Evolutionary conservation across 1,140 invertebrate species (phyloP), one percentile per base, ranked within the genome.

Genomic region (Bombus huntii): DNA sequence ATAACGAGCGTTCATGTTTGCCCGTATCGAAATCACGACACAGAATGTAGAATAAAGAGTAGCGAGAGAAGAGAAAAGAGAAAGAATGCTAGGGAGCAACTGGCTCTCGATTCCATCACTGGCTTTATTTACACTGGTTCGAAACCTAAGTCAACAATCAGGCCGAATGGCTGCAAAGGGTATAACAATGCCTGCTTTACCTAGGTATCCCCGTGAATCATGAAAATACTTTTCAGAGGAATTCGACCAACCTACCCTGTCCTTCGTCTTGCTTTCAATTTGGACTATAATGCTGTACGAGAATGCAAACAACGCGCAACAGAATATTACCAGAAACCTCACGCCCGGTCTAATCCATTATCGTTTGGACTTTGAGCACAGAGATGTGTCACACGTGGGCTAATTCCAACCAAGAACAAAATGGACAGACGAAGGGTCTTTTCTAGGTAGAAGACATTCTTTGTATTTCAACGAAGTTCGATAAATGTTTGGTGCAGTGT

Each of bases 141-240:
- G 44, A 42, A 53, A 44, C 81, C 85, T 90, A 84, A 90, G 68
- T 90, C 87, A 90, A 90, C 85, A 86, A 66, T 83, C 37, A n/a
- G 59, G 62, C 73, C 34, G 66, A 68, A 71, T 86, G 86, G 79
- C 79, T 68, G 79, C 78, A 22, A 37, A 12, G 39, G 3, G 8
- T 34, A 25, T 73, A 86, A 89, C 88, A 88, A 89, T 89, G 31
- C 25, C 44, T 2, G 22, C 37, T 31, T 15, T 8, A 28, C 70
- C 28, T 57, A 15, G 62, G 18, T 68, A 71, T 76, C 57, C 39
- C 2, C 2, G 1, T 68, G n/a, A 9, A 62, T 31, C 44, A n/a
- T 39, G n/a, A 18, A 84, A 85, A 85, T 62, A 53, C 81, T 89
- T 90, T 81, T 72, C 85, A 89, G 62, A 42, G 57, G 47, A 88